Base-by-base conservation (phyloP, 2,888 invertebrate species). In the Agriotes lineatus region DNA sequence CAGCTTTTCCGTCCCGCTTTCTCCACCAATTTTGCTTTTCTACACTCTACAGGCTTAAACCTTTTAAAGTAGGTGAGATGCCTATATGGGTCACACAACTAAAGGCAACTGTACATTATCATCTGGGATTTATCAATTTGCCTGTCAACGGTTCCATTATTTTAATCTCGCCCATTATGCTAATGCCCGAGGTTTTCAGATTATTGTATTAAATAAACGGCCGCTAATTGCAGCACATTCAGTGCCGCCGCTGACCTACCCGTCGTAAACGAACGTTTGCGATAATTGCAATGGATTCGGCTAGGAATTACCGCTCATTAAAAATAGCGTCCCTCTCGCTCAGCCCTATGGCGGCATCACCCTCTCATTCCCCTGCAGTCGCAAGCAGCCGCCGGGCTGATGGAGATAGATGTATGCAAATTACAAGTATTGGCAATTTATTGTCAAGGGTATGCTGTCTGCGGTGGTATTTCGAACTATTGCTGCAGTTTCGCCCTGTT, bases 351-450 rank as follows among this genome's bases (percentile, higher is more conserved):
- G n/a, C n/a, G n/a, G n/a, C n/a, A n/a, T n/a, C n/a, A n/a, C 25
- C 7, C 7, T 25, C 4, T 25, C 25, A 25, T 25, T 25, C 7
- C 7, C 25, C 3, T 25, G 25, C 4, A 25, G 16, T 44, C 44
- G n/a, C 16, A 44, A 44, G 16, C 2, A 44, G 12, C 44, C 16
- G 44, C 16, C 44, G 16, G 9, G 14, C 9, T 44, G 44, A 44
- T 44, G 44, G 14, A 44, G 44, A 44, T 44, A 16, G 44, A 44
- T 44, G 44, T 14, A 44, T 44, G 44, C 44, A 44, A 44, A 44
- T 44, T 44, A 16, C 44, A 44, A 44, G n/a, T 44, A 44, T 44
- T 44, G 19, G 16, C 44, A 16, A 44, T 44, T 44, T 44, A 44
- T 44, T 44, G 44, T 44, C 16, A n/a, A 16, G 9, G 16, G 16